A percentile compares a stretch with the other conserved stretches of the same genome.
Evolutionary conservation across 2,888 invertebrate species (phyloP).

Genomic region (Ernsta delagoae): DNA sequence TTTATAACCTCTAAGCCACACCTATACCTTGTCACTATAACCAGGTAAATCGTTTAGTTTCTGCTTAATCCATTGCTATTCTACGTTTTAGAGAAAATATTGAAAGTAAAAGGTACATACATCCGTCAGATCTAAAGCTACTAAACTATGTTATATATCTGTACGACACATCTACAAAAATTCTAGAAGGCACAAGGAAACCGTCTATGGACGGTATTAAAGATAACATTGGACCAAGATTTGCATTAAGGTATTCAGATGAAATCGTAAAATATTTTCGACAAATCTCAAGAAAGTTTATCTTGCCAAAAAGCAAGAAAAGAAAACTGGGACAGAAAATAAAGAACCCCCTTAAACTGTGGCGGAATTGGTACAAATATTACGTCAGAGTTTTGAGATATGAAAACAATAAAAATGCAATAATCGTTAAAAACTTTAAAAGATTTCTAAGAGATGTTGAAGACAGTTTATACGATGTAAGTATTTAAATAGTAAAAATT

Average conservation of each 20-base stretch:
- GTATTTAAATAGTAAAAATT: conserved; percentile 44
- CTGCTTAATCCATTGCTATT: too few species aligned
- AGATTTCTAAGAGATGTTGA: conserved; percentile 50
- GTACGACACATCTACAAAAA: conserved; percentile 45
- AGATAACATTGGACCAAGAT: too few species aligned
- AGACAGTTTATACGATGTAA: conserved; percentile 56
- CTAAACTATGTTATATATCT: conserved; percentile 58
- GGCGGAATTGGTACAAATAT: conserved; percentile 33
- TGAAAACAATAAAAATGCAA: conserved; percentile 6
- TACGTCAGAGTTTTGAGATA: conserved; percentile 24
- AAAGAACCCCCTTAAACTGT: conserved; percentile 41
- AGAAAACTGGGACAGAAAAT: conserved; percentile 37
- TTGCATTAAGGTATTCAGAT: not conserved
- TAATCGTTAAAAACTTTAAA: conserved; percentile 40
- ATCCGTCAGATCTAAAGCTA: conserved; percentile 58
- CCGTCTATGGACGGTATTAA: not conserved
- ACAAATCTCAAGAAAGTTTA: conserved; percentile 25
- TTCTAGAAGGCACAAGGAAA: not conserved
- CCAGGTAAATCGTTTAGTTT: too few species aligned
- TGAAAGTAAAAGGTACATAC: conserved; percentile 41
- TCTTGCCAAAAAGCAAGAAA: conserved; percentile 45
- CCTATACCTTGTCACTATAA: too few species aligned
- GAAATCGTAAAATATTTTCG: conserved; percentile 3
- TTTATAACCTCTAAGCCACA: too few species aligned
- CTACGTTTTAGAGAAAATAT: conserved; percentile 50